phyloP scores from a whole-genome alignment of 2,797 vertebrate species.

The Leucoraja ocellata region DNA sequence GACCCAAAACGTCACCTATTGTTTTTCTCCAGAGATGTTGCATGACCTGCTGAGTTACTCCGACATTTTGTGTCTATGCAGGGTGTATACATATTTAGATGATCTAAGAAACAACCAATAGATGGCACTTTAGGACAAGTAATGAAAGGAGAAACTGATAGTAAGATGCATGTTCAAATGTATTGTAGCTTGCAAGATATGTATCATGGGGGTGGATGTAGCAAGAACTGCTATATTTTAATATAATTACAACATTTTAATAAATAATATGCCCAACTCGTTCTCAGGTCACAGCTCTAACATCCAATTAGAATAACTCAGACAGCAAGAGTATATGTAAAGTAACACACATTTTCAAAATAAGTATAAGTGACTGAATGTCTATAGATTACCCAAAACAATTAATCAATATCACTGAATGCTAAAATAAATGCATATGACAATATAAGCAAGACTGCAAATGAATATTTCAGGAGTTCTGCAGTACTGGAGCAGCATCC shows the following conservation, averaged over 20 bases:
- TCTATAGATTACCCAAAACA: not conserved
- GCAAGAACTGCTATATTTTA: not conserved
- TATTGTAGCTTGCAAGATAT: not conserved
- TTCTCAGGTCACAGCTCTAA: not conserved
- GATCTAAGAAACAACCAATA: not conserved
- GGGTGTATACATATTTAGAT: not conserved
- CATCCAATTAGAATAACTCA: not conserved
- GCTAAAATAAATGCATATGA: not conserved
- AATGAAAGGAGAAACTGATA: not conserved
- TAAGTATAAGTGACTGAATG: not conserved
- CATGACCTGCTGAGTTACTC: no score
- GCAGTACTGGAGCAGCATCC: not conserved
- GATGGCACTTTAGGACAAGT: conserved; percentile 19
- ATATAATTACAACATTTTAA: not conserved
- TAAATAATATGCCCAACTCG: not conserved
- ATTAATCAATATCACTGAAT: not conserved
- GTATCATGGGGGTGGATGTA: not conserved
- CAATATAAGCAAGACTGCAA: no score
- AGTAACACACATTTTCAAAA: not conserved
- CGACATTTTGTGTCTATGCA: no score
- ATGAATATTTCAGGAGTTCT: not conserved
- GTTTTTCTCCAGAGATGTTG: no score
- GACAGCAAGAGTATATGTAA: not conserved
- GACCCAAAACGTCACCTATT: no score
- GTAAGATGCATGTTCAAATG: not conserved